phyloP scores from a whole-genome alignment of 2,888 invertebrate species.

The Drosophila niveifrons region DNA sequence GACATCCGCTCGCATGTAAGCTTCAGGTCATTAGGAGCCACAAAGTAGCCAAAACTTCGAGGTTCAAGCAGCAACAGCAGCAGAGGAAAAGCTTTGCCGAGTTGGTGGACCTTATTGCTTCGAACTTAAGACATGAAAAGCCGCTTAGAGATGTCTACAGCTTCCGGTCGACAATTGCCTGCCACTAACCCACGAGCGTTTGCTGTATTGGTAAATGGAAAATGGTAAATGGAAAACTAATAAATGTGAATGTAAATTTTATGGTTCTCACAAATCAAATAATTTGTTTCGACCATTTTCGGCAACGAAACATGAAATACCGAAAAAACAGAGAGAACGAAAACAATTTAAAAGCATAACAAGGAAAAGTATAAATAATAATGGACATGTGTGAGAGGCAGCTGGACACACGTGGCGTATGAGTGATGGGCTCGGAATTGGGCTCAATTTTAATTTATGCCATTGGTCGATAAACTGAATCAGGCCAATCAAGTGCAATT shows the following conservation, averaged over 20 bases:
- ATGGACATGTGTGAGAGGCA: slow-evolving; percentile 16
- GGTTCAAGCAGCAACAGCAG: neutral
- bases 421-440: slow-evolving; percentile 51
- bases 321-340: slow-evolving; percentile 29
- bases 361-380: slow-evolving; percentile 57
- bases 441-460: slow-evolving; percentile 74
- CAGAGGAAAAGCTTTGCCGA: slow-evolving; percentile 3
- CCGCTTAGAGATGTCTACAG: slow-evolving; percentile 72
- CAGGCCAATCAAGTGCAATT: slow-evolving; percentile 80
- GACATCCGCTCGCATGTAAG: slow-evolving; percentile 37
- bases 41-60: slow-evolving; percentile 43
- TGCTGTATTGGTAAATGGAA: slow-evolving; percentile 36
- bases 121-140: slow-evolving; percentile 58
- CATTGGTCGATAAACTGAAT: slow-evolving; percentile 71
- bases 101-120: slow-evolving; percentile 26
- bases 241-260: slow-evolving; percentile 71
- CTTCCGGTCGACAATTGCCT: slow-evolving; percentile 52
- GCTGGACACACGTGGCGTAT: slow-evolving; percentile 56
- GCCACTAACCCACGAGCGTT: neutral
- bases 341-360: slow-evolving; percentile 71
- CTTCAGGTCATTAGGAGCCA: slow-evolving; percentile 65
- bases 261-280: slow-evolving; percentile 60
- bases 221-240: slow-evolving; percentile 53
- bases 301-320: neutral
- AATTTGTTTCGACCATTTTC: slow-evolving; percentile 36